Conservation (phyloP, 2,888 invertebrate genomes). For the Drosophila peninsularis region DNA sequence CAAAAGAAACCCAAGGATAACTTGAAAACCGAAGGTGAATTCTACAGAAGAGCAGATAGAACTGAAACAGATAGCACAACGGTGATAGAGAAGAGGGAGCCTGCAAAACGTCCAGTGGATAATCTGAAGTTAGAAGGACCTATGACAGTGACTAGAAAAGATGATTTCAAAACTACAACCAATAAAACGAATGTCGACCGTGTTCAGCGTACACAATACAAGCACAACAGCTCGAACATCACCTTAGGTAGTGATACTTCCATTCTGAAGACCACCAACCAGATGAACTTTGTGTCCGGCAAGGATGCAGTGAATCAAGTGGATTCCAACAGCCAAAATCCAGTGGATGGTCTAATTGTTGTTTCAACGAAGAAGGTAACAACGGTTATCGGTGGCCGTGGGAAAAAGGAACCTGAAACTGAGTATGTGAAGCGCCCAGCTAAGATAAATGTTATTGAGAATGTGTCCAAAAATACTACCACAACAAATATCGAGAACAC, state of each 20-base stretch:
- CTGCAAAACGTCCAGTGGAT: slow-evolving; percentile 87
- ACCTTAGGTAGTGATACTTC: slow-evolving; percentile 87
- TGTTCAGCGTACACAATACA: slow-evolving; percentile 65
- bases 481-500: slow-evolving; percentile 81
- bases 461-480: slow-evolving; percentile 80
- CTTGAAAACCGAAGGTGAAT: slow-evolving; percentile 84
- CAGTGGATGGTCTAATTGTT: slow-evolving; percentile 86
- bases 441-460: slow-evolving; percentile 83
- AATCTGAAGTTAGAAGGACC: slow-evolving; percentile 87
- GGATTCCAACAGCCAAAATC: slow-evolving; percentile 81
- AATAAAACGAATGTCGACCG: slow-evolving; percentile 56
- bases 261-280: slow-evolving; percentile 86
- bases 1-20: slow-evolving; percentile 86
- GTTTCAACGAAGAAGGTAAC: slow-evolving; percentile 86
- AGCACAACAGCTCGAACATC: slow-evolving; percentile 87
- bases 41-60: slow-evolving; percentile 85
- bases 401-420: slow-evolving; percentile 82
- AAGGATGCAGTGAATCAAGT: slow-evolving; percentile 85
- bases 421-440: slow-evolving; percentile 82
- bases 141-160: slow-evolving; percentile 71
- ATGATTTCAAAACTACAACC: slow-evolving; percentile 63
- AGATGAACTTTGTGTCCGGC: slow-evolving; percentile 86
- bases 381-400: slow-evolving; percentile 82
- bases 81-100: slow-evolving; percentile 85
- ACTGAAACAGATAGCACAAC: slow-evolving; percentile 85